Conservation (phyloP, 2,113 vertebrate genomes). For the Bombycilla garrulus region DNA sequence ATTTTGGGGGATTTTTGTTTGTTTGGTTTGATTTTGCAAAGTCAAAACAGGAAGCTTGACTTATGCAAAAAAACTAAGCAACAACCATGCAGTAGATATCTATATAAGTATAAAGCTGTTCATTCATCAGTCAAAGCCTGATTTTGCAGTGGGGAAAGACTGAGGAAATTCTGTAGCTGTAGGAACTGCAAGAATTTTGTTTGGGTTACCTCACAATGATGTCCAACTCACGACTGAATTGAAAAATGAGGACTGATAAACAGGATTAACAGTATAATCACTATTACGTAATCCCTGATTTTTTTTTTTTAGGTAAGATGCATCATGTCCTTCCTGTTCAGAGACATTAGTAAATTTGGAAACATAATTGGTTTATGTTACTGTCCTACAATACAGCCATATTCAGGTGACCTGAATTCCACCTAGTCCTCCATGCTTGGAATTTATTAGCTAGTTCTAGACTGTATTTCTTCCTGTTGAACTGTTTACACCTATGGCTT, state of each 20-base stretch:
- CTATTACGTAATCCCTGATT: constrained; percentile 19
- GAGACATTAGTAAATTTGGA: constrained; percentile 37
- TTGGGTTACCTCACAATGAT: neutral
- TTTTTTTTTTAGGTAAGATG: neutral
- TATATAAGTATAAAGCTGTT: neutral
- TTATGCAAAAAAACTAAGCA: neutral
- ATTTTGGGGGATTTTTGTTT: neutral
- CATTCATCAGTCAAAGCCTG: neutral
- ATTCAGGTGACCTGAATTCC: constrained; percentile 11
- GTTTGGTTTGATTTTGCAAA: neutral
- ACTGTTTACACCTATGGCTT: neutral
- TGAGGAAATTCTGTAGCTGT: neutral
- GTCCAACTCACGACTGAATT: neutral
- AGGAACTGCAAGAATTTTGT: neutral
- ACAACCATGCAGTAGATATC: neutral
- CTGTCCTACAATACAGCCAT: neutral
- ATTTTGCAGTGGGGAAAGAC: neutral
- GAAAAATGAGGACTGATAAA: constrained; percentile 25
- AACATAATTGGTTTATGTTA: constrained; percentile 30
- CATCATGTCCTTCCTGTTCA: constrained; percentile 7
- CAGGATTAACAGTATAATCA: constrained; percentile 29
- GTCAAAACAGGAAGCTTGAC: neutral
- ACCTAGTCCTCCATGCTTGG: neutral
- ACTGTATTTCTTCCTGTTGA: neutral
- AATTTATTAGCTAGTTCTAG: neutral